phyloP scores from a whole-genome alignment of 2,797 vertebrate species.

The Poecilia velifera region DNA sequence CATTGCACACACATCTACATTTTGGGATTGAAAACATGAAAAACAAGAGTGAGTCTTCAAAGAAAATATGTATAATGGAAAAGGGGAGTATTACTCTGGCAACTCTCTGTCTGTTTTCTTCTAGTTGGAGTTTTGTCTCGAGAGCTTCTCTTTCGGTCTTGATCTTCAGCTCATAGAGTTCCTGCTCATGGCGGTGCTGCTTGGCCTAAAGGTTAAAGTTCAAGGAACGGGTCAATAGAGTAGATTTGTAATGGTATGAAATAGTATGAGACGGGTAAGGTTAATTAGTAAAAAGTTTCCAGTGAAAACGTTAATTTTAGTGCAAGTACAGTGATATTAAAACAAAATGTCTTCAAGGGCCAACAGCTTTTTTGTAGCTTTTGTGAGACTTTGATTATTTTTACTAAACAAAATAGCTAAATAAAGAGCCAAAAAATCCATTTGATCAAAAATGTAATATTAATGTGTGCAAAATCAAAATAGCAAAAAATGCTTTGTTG shows the following conservation, averaged over 20 bases:
- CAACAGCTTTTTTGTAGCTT: background rate
- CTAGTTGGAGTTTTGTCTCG: conserved; percentile 87
- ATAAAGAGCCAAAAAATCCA: background rate
- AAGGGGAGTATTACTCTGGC: conserved; percentile 84
- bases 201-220: conserved; percentile 83
- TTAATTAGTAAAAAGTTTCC: background rate
- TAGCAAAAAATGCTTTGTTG: background rate
- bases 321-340: background rate
- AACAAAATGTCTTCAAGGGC: background rate
- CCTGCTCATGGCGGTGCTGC: conserved; percentile 90
- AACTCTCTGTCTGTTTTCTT: conserved; percentile 88
- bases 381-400: background rate
- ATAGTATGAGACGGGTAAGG: background rate
- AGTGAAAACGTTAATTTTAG: background rate
- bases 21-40: conserved; percentile 3
- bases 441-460: background rate
- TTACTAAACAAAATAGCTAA: background rate
- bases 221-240: conserved; percentile 23
- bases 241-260: conserved; percentile 18
- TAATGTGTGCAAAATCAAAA: background rate
- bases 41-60: conserved; percentile 13
- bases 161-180: conserved; percentile 90
- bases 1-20: conserved; percentile 17
- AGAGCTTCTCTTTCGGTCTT: conserved; percentile 92
- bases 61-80: background rate